Base-by-base conservation (phyloP, 2,888 invertebrate genomes). In the Rhodophaea formosa region DNA sequence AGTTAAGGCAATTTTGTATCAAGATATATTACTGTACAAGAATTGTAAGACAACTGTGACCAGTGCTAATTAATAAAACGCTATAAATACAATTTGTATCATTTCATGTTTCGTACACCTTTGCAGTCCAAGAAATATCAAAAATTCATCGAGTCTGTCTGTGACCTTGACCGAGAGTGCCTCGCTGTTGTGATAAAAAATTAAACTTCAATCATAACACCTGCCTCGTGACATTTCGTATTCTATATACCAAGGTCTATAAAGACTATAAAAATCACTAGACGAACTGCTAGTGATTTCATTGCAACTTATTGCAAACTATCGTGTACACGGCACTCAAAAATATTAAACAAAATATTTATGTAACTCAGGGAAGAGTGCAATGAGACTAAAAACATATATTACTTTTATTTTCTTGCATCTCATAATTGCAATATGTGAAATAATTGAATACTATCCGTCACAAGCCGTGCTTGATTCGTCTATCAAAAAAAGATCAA, bases 161-260 rank as follows among this genome's bases (percentile, higher is more conserved):
- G 57, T 64, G 77, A 70, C 79, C 80, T 62, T 79, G 77, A 80
- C 73, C 67, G 65, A 62, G 58, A 61, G 53, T 44, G 70, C 66
- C 66, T 70, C 65, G 69, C 69, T 71, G 71, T 64, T 64, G 55
- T 71, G 75, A 88, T 90, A 73, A 87, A 91, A 83, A 77, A 90
- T 88, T 75, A 74, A 86, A 79, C 80, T 84, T 77, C 86, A 91
- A 91, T 91, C 88, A 88, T 81, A 82, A 69, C 91, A 91, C 91
- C 88, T 90, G 91, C 64, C 66, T 58, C 62, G 62, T 76, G 75
- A 76, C 75, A 75, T 82, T 84, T 83, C 67, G 66, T 60, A 75
- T 82, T 84, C 82, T 67, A 67, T 60, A 64, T 62, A 64, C 62
- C 79, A 84, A 84, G 86, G 86, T 77, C 75, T 62, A 60, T 39